Percentiles rank a stretch among this genome's conserved stretches.
phyloP scores from a whole-genome alignment of 2,797 vertebrate genomes.

The Serranus cabrilla region DNA sequence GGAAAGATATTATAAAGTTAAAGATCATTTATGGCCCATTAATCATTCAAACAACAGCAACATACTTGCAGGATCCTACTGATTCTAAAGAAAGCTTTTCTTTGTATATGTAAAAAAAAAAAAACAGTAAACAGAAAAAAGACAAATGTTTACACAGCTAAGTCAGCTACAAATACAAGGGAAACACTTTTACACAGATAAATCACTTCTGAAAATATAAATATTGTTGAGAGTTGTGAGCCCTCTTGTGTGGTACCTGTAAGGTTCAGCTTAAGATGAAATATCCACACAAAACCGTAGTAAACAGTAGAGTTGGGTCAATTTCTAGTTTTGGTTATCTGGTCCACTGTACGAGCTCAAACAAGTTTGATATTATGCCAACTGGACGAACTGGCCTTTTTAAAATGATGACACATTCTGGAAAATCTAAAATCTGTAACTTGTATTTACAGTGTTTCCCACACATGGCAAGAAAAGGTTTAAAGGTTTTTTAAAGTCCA shows the following conservation, averaged over 20 bases:
- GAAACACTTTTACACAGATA: constrained; percentile 18
- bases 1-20: background rate
- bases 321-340: no score
- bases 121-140: constrained; percentile 18
- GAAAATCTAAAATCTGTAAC: no score
- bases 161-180: constrained; percentile 34
- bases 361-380: no score
- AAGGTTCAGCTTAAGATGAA: constrained; percentile 20
- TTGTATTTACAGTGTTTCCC: no score
- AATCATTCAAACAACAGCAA: background rate
- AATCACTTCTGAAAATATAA: constrained; percentile 30
- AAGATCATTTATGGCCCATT: background rate
- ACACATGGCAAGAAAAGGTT: no score
- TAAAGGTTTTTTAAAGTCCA: no score
- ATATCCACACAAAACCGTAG: constrained; percentile 52
- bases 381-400: no score
- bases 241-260: constrained; percentile 23
- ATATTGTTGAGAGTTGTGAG: constrained; percentile 23
- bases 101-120: constrained; percentile 15
- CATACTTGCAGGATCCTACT: background rate
- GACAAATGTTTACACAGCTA: constrained; percentile 22
- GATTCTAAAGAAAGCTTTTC: background rate
- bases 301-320: constrained; percentile 38
- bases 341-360: no score
- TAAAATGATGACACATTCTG: no score